Percentiles rank a stretch among this genome's conserved stretches.
phyloP scores from a whole-genome alignment of 2,888 invertebrate species.

The Deilephila elpenor region DNA sequence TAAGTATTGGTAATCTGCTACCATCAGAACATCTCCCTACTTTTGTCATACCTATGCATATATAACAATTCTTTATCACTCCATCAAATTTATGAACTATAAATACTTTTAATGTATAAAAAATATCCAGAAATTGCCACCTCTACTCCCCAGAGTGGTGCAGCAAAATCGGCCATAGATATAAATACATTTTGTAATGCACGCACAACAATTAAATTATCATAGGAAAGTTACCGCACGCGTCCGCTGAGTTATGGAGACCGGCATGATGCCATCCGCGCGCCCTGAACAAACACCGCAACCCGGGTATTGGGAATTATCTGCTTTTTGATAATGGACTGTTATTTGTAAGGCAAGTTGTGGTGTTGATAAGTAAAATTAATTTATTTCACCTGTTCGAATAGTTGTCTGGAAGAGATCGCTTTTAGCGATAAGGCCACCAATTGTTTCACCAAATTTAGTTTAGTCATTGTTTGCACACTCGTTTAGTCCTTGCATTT shows the following conservation, averaged over 20 bases:
- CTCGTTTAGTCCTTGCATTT: too few species aligned
- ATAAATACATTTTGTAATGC: slow-evolving; percentile 67
- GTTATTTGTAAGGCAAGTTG: neutral
- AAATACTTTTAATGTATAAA: neutral
- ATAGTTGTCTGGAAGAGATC: too few species aligned
- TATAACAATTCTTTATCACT: too few species aligned
- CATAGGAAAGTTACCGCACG: slow-evolving; percentile 81
- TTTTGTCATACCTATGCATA: too few species aligned
- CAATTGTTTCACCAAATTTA: too few species aligned
- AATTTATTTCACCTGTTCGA: too few species aligned
- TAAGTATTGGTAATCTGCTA: too few species aligned
- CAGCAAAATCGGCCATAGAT: slow-evolving; percentile 43
- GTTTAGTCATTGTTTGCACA: too few species aligned
- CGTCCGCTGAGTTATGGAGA: slow-evolving; percentile 75
- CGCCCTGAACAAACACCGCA: neutral
- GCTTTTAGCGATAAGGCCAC: too few species aligned
- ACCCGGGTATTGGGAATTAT: slow-evolving; percentile 35
- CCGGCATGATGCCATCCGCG: slow-evolving; percentile 41
- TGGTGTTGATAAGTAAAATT: too few species aligned
- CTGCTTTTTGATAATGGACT: neutral
- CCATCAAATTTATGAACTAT: neutral
- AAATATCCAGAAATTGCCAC: slow-evolving; percentile 8
- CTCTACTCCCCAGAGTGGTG: neutral
- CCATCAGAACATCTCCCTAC: too few species aligned
- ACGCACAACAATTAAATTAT: slow-evolving; percentile 83